A percentile compares a stretch with the other conserved stretches of the same genome.
phyloP scores from a whole-genome alignment of 2,888 invertebrate species.

The Ctenicera cuprea region DNA sequence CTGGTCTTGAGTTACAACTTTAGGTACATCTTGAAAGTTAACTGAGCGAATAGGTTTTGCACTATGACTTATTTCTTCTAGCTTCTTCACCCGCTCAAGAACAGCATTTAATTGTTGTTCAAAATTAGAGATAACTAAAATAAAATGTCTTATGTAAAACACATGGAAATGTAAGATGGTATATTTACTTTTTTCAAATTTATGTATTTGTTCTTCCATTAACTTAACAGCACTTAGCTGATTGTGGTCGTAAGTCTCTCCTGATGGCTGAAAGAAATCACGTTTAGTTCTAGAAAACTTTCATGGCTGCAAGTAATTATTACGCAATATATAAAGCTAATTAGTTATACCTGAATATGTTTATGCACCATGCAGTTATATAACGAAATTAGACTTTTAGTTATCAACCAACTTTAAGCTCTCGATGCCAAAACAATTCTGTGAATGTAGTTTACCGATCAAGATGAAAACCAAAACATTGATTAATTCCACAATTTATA shows the following conservation, averaged over 20 bases:
- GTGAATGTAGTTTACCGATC: too few relatives aligned
- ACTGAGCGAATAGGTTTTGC: conserved; percentile 26
- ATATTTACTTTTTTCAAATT: conserved; percentile 29
- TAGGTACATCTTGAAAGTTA: conserved; percentile 8
- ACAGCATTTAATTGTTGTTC: conserved; percentile 45
- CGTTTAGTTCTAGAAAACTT: neutral
- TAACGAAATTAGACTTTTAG: too few relatives aligned
- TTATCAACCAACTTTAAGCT: too few relatives aligned
- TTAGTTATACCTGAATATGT: too few relatives aligned
- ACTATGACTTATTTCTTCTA: conserved; percentile 61
- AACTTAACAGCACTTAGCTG: neutral
- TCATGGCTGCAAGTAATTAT: neutral
- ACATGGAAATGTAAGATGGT: neutral
- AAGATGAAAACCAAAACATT: too few relatives aligned
- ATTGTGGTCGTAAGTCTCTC: neutral
- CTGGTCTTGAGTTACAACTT: conserved; percentile 70
- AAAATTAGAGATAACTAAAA: conserved; percentile 31
- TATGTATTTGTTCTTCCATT: conserved; percentile 25
- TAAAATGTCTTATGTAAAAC: neutral
- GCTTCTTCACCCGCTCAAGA: conserved; percentile 58
- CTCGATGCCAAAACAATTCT: too few relatives aligned
- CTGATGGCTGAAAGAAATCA: conserved; percentile 2
- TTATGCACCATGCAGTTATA: too few relatives aligned
- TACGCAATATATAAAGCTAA: neutral
- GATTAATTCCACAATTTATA: too few relatives aligned